Conservation (phyloP, 2,888 invertebrate genomes). For the Luffia ferchaultella region DNA sequence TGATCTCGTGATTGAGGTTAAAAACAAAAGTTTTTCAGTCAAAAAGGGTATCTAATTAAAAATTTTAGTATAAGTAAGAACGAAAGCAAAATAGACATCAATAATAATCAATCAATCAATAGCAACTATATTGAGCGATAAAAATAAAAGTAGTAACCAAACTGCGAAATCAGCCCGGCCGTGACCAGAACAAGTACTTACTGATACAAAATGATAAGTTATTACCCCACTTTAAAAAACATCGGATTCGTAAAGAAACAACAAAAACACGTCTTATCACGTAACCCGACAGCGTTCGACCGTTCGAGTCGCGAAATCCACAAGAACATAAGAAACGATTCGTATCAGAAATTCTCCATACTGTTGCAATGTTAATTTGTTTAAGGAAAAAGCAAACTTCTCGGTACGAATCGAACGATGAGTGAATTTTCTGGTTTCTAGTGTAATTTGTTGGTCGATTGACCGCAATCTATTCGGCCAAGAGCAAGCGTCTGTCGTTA, state of each 20-base stretch:
- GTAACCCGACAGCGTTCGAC: not conserved
- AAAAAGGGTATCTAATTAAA: too few species aligned
- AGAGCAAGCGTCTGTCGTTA: conserved; percentile 25
- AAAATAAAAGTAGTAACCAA: not conserved
- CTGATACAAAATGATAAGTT: too few species aligned
- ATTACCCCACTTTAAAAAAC: too few species aligned
- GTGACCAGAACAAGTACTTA: too few species aligned
- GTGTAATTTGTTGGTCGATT: conserved; percentile 29
- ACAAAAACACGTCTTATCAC: not conserved
- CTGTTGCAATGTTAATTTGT: not conserved
- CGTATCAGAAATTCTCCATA: not conserved
- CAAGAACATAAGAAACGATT: not conserved
- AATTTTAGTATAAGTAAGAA: not conserved
- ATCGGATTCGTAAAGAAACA: not conserved
- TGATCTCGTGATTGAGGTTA: too few species aligned
- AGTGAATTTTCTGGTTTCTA: conserved; percentile 28
- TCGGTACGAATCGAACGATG: conserved; percentile 16
- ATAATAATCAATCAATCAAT: not conserved
- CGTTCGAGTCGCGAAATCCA: not conserved
- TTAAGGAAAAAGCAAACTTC: not conserved
- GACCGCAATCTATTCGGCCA: conserved; percentile 37
- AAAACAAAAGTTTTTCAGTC: too few species aligned
- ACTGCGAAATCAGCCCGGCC: not conserved
- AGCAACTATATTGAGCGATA: not conserved
- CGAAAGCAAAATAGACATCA: not conserved